A percentile compares a stretch with the other conserved stretches of the same genome.
Evolutionary conservation across 2,797 vertebrate species (phyloP).

Genomic region (Danio tinwini): DNA sequence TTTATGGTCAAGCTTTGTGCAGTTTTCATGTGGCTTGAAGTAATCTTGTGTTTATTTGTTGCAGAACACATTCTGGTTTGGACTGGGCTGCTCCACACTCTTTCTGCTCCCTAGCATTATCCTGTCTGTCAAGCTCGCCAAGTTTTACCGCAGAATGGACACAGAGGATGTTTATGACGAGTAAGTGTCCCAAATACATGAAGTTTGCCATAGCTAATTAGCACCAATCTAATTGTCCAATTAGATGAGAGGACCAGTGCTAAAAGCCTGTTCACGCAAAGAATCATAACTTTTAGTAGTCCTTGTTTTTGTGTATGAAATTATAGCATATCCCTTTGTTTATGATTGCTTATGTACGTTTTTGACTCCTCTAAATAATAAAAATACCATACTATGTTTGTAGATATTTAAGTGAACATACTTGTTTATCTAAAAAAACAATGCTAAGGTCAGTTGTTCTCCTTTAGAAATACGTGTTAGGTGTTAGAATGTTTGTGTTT

Average conservation of each 20-base stretch:
- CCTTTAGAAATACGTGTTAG: too few relatives aligned
- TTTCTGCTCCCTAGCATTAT: slow-evolving; percentile 92
- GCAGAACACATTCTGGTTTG: slow-evolving; percentile 97
- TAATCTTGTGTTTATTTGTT: slow-evolving; percentile 45
- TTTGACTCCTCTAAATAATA: too few relatives aligned
- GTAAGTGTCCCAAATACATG: slow-evolving; percentile 77
- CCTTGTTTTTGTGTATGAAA: too few relatives aligned
- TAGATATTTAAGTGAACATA: too few relatives aligned
- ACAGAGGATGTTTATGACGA: slow-evolving; percentile 98
- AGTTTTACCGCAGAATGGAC: slow-evolving; percentile 96
- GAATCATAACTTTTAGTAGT: too few relatives aligned
- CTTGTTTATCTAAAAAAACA: too few relatives aligned
- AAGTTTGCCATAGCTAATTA: not conserved
- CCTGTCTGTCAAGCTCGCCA: slow-evolving; percentile 91
- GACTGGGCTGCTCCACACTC: slow-evolving; percentile 87
- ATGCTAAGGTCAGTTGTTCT: too few relatives aligned
- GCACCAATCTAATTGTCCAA: too few relatives aligned
- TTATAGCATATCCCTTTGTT: too few relatives aligned
- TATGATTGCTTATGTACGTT: too few relatives aligned
- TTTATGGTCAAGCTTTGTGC: not conserved
- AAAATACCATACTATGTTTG: too few relatives aligned
- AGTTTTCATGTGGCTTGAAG: not conserved
- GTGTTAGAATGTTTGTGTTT: too few relatives aligned
- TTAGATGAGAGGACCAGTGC: not conserved
- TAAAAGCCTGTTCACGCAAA: not conserved